phyloP scores from a whole-genome alignment of 2,797 vertebrate genomes.

The Lacerta agilis region DNA sequence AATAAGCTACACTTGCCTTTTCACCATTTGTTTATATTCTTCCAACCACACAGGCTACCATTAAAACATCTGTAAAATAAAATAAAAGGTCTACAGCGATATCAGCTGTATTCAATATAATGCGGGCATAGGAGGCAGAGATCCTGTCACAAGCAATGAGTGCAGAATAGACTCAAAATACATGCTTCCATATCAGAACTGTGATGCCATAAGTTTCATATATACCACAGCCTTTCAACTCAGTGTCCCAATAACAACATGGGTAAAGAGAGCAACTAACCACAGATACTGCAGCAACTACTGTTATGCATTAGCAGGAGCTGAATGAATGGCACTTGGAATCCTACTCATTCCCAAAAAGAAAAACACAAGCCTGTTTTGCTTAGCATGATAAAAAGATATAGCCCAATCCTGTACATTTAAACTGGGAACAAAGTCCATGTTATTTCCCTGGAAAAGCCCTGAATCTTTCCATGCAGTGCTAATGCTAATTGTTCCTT shows the following conservation, averaged over 20 bases:
- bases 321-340: background rate
- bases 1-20: background rate
- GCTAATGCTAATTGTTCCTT: background rate
- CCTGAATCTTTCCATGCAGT: background rate
- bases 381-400: background rate
- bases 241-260: constrained; percentile 19
- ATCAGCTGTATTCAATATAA: background rate
- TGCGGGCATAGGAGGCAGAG: background rate
- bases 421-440: background rate
- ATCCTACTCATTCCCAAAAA: background rate
- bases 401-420: background rate
- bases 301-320: rapidly evolving
- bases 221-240: constrained; percentile 15
- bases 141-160: background rate
- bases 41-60: background rate
- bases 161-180: background rate
- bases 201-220: background rate
- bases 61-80: background rate
- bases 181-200: constrained; percentile 44
- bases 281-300: background rate
- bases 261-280: background rate
- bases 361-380: background rate
- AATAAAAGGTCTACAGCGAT: background rate
- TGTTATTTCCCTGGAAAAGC: background rate
- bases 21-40: background rate